Conservation (phyloP, 37 sponge, comb jelly and placozoan genomes). For the Chondrilla cf. caribensis region DNA sequence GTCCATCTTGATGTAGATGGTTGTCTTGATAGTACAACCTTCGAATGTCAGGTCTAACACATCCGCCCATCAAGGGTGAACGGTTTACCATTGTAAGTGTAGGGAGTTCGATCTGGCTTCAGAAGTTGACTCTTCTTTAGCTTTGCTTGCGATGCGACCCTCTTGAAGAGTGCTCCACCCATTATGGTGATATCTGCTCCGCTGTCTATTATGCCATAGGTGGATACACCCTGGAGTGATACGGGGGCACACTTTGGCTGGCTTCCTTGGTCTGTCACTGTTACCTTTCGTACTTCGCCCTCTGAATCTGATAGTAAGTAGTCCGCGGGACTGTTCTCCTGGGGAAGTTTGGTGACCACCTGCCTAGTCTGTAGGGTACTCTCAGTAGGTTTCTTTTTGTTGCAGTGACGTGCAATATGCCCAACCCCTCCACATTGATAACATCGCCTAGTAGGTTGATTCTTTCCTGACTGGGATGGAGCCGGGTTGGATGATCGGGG, state of each 20-base stretch:
- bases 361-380: too few relatives aligned
- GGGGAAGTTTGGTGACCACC: too few relatives aligned
- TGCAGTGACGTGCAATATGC: constrained; percentile 1
- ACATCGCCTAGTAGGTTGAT: not conserved
- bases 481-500: not conserved
- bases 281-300: not conserved
- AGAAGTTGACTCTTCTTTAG: constrained; percentile 9
- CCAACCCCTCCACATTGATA: constrained; percentile 5
- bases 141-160: constrained; percentile 10
- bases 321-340: too few relatives aligned
- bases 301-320: too few relatives aligned
- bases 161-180: not conserved
- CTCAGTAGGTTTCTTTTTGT: not conserved
- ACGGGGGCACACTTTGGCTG: constrained; percentile 8
- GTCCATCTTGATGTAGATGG: constrained; percentile 52
- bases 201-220: constrained; percentile 23
- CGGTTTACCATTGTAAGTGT: constrained; percentile 20
- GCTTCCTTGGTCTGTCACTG: not conserved
- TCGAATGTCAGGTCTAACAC: constrained; percentile 30
- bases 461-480: not conserved
- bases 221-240: constrained; percentile 7
- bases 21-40: constrained; percentile 22
- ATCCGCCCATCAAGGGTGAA: constrained; percentile 44
- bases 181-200: constrained; percentile 32
- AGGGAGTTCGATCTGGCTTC: constrained; percentile 31